Evolutionary conservation across 30 jellyfish, hydroid and myxozoan species (phyloP).

Genomic region (Aurelia aurita complex sp. Pacific): DNA sequence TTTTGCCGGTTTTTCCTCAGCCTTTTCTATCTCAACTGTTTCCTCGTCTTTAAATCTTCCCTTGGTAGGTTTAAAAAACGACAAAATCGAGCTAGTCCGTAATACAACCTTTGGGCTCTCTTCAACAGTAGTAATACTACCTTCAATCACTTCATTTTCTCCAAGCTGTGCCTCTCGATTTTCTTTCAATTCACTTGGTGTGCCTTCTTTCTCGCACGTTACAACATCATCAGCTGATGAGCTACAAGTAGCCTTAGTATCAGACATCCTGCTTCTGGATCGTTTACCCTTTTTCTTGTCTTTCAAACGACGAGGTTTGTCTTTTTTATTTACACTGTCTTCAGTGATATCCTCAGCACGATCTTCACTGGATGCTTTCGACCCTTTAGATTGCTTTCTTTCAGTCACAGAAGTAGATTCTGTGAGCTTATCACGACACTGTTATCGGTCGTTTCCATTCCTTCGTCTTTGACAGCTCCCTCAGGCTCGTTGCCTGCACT

Average conservation of each 20-base stretch:
- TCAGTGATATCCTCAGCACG: background rate
- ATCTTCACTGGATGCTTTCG: background rate
- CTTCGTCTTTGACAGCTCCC: no score
- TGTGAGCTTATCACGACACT: background rate
- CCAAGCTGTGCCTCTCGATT: background rate
- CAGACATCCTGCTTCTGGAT: no score
- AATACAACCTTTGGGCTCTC: background rate
- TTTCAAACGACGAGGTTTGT: background rate
- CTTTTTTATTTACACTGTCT: background rate
- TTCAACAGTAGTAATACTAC: background rate
- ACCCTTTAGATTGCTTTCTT: background rate
- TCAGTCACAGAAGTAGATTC: background rate
- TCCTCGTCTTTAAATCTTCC: no score
- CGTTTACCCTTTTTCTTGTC: background rate
- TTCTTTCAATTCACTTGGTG: background rate
- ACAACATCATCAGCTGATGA: background rate
- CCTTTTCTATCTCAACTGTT: no score
- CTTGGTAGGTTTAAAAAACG: slow-evolving; percentile 10
- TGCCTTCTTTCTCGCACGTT: background rate
- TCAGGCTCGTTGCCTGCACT: no score
- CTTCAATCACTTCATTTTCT: background rate
- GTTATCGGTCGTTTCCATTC: background rate
- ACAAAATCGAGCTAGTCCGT: background rate
- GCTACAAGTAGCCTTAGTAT: background rate
- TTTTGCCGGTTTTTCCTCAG: no score